phyloP scores from a whole-genome alignment of 2,797 vertebrate genomes.

The Nannoperca obscura region DNA sequence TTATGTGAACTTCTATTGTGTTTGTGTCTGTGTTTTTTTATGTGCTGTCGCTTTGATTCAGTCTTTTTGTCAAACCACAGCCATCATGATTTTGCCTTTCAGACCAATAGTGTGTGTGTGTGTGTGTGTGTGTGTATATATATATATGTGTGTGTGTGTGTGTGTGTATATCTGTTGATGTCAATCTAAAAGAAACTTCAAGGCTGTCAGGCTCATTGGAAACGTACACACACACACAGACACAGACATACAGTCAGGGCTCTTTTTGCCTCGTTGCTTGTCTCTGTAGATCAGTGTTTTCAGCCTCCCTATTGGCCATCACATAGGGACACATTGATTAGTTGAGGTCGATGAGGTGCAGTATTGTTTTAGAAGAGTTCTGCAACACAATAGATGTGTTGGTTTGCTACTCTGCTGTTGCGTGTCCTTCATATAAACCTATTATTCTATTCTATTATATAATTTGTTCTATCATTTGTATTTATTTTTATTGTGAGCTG shows the following conservation, averaged over 20 bases:
- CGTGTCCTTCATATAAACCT: constrained; percentile 11
- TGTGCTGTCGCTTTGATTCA: constrained; percentile 25
- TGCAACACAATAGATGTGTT: constrained; percentile 46
- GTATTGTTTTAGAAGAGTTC: constrained; percentile 73
- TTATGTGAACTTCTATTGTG: constrained; percentile 36
- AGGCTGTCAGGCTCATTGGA: constrained; percentile 54
- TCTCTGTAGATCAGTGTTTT: constrained; percentile 63
- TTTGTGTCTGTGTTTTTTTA: constrained; percentile 7
- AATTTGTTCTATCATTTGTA: constrained; percentile 9
- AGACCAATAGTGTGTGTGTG: constrained; percentile 34
- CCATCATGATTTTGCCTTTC: constrained; percentile 39
- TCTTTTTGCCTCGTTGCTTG: constrained; percentile 51
- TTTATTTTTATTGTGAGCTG: constrained; percentile 6
- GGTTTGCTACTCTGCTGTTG: constrained; percentile 35
- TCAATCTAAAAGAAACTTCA: constrained; percentile 66
- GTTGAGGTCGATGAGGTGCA: constrained; percentile 67
- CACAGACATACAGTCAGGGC: constrained; percentile 26
- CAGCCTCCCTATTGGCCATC: constrained; percentile 51
- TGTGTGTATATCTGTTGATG: constrained; percentile 57
- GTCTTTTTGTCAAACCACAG: constrained; percentile 32
- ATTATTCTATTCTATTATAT: constrained; percentile 3
- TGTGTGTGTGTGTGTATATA: too few relatives aligned
- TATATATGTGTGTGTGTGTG: too few relatives aligned
- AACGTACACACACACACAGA: constrained; percentile 17
- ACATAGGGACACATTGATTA: constrained; percentile 73